Conservation (phyloP, 2,113 vertebrate species). For the Psilopogon haemacephalus region DNA sequence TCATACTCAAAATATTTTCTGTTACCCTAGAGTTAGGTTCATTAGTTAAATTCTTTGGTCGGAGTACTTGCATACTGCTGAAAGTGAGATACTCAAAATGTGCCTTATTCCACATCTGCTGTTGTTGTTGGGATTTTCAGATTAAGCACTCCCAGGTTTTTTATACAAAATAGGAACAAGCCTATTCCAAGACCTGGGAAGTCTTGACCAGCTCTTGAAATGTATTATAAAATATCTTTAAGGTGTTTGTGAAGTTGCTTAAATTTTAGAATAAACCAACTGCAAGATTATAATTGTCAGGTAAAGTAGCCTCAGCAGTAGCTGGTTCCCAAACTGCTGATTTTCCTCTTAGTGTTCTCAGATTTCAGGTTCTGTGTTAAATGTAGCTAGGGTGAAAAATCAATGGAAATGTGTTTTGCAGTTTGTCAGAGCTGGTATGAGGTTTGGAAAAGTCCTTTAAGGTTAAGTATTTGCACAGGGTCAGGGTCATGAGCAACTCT, state of each 20-base stretch:
- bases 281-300: background rate
- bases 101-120: background rate
- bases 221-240: background rate
- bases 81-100: background rate
- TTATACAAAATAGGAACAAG: background rate
- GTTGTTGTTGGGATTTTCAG: background rate
- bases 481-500: background rate
- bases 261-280: background rate
- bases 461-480: background rate
- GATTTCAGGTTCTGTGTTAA: background rate
- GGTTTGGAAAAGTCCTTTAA: background rate
- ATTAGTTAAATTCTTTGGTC: background rate
- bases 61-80: background rate
- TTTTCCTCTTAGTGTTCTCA: background rate
- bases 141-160: background rate
- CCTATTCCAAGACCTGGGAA: background rate
- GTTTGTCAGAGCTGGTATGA: background rate
- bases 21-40: background rate
- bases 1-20: background rate
- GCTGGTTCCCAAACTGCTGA: background rate
- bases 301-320: background rate
- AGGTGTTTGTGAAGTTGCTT: background rate
- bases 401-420: background rate
- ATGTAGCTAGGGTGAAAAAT: background rate
- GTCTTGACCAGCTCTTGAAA: background rate